phyloP scores from a whole-genome alignment of 2,888 invertebrate genomes.

The Leptogaster cylindrica region DNA sequence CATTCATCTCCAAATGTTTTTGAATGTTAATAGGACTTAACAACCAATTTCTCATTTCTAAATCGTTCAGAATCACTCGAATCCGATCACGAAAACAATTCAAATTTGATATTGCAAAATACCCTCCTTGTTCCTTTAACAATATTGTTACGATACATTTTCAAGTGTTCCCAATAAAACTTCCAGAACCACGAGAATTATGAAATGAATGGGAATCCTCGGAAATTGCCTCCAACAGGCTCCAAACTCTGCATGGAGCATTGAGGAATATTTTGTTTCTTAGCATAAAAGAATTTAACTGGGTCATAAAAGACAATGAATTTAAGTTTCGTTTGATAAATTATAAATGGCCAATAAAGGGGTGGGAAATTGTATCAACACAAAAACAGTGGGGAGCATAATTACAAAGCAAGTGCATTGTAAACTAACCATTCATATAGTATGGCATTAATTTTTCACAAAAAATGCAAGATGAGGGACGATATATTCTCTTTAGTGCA shows the following conservation, averaged over 20 bases:
- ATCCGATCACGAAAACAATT: no score
- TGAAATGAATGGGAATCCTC: slow-evolving; percentile 6
- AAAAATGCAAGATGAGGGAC: slow-evolving; percentile 22
- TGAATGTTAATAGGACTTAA: no score
- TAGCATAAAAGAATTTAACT: slow-evolving; percentile 31
- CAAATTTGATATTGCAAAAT: no score
- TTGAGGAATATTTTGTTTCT: slow-evolving; percentile 29
- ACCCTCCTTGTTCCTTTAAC: no score
- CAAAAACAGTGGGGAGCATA: not conserved
- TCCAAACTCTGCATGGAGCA: not conserved
- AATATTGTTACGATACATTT: slow-evolving; percentile 3
- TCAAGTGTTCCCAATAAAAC: slow-evolving; percentile 5
- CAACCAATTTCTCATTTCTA: no score
- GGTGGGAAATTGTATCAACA: slow-evolving; percentile 12
- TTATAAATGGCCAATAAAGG: slow-evolving; percentile 32
- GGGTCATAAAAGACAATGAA: slow-evolving; percentile 29
- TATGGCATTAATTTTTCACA: slow-evolving; percentile 15
- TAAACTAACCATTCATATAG: slow-evolving; percentile 4
- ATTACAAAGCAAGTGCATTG: slow-evolving; percentile 19
- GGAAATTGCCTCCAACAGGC: slow-evolving; percentile 12
- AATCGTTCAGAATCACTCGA: no score
- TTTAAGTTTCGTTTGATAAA: slow-evolving; percentile 31
- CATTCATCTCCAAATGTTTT: no score
- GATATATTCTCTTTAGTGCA: not conserved
- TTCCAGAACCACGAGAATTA: slow-evolving; percentile 10